Conservation (phyloP, 2,797 vertebrate species). For the Gallinago solitaria region DNA sequence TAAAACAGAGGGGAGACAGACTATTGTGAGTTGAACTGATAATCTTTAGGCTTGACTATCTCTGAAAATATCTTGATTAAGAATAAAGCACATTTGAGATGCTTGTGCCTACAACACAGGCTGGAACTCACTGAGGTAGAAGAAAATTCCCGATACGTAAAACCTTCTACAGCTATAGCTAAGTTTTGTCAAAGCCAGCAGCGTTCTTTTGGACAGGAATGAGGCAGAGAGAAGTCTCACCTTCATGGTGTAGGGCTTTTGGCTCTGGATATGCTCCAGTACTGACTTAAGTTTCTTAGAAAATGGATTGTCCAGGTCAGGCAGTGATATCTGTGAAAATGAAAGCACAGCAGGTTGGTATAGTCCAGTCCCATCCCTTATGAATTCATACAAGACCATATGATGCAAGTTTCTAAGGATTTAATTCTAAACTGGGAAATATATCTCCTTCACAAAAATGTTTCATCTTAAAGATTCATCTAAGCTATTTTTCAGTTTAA, state of each 20-base stretch:
- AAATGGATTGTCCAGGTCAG: slow-evolving; percentile 86
- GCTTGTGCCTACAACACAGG: background rate
- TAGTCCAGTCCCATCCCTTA: background rate
- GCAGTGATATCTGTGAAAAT: slow-evolving; percentile 81
- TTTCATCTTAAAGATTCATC: background rate
- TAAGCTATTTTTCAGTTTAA: background rate
- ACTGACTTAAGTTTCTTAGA: slow-evolving; percentile 86
- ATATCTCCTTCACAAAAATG: background rate
- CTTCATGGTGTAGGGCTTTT: slow-evolving; percentile 90
- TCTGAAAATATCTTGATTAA: background rate
- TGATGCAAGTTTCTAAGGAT: background rate
- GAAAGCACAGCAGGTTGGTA: background rate
- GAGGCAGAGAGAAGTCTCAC: slow-evolving; percentile 69
- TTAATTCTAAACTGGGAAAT: background rate
- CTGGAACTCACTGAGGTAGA: fast-evolving
- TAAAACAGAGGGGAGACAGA: background rate
- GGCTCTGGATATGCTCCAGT: slow-evolving; percentile 80
- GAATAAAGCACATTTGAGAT: background rate
- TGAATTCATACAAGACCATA: background rate
- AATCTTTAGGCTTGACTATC: background rate
- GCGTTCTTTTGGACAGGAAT: background rate
- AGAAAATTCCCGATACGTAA: fast-evolving
- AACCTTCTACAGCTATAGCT: fast-evolving
- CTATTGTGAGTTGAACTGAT: background rate
- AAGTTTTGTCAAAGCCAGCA: background rate